Base-by-base conservation (phyloP, 2,888 invertebrate genomes). In the Troides helena region DNA sequence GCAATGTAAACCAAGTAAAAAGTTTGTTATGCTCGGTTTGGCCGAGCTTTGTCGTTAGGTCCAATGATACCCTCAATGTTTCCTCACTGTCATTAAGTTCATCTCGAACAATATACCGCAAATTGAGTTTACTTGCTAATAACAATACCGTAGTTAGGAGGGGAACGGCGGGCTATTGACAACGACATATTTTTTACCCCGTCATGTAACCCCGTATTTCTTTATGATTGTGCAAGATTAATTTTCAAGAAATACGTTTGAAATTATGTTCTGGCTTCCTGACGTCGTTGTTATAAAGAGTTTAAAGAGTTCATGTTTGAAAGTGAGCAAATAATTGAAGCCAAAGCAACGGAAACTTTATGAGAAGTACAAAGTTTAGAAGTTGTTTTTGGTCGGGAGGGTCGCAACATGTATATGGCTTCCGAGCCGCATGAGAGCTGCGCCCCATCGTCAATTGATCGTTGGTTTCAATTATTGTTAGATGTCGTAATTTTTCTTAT, bases 91-190 rank as follows among this genome's bases (percentile, higher is more conserved):
- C 91, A 92, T 92, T 92, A 92, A 89, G 89, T 87, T 85, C 80
- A 89, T 62, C 88, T 88, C 92, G 90, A 92, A 92, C 92, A 92
- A 92, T 92, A 91, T 88, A 88, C 88, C 90, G 78, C 92, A 92
- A 92, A 92, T 92, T 92, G 91, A 91, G 90, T 92, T 91, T 91
- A 91, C 89, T 90, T 87, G 85, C 89, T 92, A 92, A 92, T 92
- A 92, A 92, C 86, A 84, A 88, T 89, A 90, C 90, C 90, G 85
- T 82, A 81, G 81, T 80, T 82, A 85, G 84, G 82, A 85, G 85
- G 87, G 85, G 87, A 84, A 80, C 83, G 78, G 77, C 81, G 78
- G 81, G 82, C 80, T 85, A 87, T 88, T 85, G 85, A 89, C 85
- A 79, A 85, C 81, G 82, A 76, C 82, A 82, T 81, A 89, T 89